These are phyloP conservation scores for Sapajus apella DNA, from an alignment of 2,113 vertebrate species.

Conservation along the genomic window DNA sequence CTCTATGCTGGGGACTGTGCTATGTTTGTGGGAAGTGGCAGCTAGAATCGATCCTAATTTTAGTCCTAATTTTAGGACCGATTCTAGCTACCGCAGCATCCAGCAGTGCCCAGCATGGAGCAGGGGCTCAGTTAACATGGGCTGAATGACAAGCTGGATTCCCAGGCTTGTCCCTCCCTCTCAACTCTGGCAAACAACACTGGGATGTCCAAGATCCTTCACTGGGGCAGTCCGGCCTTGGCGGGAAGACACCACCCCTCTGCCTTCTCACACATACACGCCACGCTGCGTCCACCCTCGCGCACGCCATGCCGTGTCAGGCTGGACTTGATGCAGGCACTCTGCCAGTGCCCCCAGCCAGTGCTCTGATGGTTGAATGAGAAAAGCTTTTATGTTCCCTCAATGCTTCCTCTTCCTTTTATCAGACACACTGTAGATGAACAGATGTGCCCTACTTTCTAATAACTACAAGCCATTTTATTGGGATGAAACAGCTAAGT, in stretches of 20 bases:
- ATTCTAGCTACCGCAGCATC: no score
- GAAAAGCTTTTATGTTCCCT: background rate
- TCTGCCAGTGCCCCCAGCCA: fast-evolving
- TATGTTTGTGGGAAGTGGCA: background rate
- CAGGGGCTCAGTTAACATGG: fast-evolving
- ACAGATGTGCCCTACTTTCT: background rate
- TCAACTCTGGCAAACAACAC: background rate
- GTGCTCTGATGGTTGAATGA: background rate
- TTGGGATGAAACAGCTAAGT: background rate
- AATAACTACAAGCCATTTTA: background rate
- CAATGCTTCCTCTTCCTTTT: background rate
- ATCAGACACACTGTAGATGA: background rate
- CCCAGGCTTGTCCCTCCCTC: background rate
- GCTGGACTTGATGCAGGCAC: fast-evolving
- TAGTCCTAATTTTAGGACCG: background rate
- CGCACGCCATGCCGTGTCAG: no score
- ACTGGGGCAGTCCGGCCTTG: background rate
- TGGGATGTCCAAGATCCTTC: background rate
- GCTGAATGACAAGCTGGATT: background rate
- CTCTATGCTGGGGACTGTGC: background rate
- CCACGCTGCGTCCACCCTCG: no score
- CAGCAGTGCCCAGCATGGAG: fast-evolving
- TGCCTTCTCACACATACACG: no score
- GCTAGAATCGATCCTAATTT: background rate
- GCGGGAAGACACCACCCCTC: no score